phyloP scores from a whole-genome alignment of 2,888 invertebrate genomes.

The Sisyra terminalis region DNA sequence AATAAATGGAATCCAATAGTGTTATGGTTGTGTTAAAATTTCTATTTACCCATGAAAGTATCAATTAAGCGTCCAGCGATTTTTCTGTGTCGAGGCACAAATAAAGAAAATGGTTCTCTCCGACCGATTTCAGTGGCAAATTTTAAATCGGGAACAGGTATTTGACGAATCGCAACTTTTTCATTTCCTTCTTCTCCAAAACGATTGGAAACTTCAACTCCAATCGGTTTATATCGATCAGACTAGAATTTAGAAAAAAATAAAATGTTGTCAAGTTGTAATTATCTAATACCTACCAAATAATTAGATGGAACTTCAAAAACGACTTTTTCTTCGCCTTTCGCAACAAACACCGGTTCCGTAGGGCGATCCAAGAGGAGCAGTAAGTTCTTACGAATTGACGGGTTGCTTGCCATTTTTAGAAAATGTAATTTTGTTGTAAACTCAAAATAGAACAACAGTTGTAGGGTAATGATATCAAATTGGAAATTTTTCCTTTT shows the following conservation, averaged over 20 bases:
- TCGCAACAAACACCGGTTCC: conserved; percentile 42
- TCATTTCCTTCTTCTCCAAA: conserved; percentile 35
- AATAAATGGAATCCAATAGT: neutral
- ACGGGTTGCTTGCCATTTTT: conserved; percentile 3
- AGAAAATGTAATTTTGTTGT: neutral
- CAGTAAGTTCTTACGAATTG: conserved; percentile 18
- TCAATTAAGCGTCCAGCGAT: conserved; percentile 55
- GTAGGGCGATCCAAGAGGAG: conserved; percentile 41
- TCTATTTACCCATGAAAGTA: conserved; percentile 37
- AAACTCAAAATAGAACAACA: neutral
- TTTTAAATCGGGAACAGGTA: conserved; percentile 36
- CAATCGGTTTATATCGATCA: conserved; percentile 36
- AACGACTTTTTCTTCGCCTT: conserved; percentile 37
- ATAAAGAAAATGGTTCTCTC: conserved; percentile 54
- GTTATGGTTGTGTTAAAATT: neutral
- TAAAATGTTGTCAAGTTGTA: neutral
- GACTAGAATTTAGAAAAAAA: conserved; percentile 20
- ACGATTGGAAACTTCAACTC: conserved; percentile 39
- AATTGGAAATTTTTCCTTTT: neutral
- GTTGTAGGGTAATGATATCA: neutral
- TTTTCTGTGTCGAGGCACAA: conserved; percentile 50
- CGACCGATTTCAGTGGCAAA: conserved; percentile 37
- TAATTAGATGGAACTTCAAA: conserved; percentile 43
- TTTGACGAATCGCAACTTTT: conserved; percentile 35
- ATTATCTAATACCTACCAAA: conserved; percentile 33